These are phyloP conservation scores for Meleagris gallopavo DNA, from an alignment of 2,113 vertebrate genomes.

Conservation along the genomic window DNA sequence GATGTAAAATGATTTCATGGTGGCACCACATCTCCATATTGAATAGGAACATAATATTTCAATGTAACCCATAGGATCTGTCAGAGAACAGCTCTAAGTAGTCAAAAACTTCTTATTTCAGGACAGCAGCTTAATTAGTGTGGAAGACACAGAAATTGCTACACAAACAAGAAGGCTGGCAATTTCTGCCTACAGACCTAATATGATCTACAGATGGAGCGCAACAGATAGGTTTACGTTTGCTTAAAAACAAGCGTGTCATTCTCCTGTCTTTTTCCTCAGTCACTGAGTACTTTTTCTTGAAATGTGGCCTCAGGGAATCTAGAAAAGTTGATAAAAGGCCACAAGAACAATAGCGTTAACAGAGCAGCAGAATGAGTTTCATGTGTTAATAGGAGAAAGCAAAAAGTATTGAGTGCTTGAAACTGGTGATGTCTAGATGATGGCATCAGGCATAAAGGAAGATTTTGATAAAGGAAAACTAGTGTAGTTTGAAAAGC, in stretches of 20 bases:
- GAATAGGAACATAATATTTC: background rate
- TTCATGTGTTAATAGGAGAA: background rate
- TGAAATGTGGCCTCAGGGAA: background rate
- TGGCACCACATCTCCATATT: background rate
- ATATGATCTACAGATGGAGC: background rate
- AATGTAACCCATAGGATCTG: background rate
- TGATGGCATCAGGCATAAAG: background rate
- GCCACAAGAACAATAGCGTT: background rate
- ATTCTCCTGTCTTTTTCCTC: background rate
- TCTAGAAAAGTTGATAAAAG: background rate
- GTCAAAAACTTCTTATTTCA: background rate
- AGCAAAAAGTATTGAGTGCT: background rate
- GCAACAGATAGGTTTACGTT: background rate
- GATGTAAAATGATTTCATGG: background rate
- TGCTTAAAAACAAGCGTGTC: background rate
- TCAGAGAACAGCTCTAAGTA: background rate
- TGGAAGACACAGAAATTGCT: background rate
- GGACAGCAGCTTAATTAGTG: background rate
- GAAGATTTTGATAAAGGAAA: background rate
- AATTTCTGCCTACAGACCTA: background rate
- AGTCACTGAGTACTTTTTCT: background rate
- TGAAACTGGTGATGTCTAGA: background rate
- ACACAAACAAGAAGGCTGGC: background rate
- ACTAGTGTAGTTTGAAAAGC: background rate
- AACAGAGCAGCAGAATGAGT: background rate